These are phyloP conservation scores for Tricholauxania praeusta DNA, from an alignment of 2,888 invertebrate species.

Conservation along the genomic window DNA sequence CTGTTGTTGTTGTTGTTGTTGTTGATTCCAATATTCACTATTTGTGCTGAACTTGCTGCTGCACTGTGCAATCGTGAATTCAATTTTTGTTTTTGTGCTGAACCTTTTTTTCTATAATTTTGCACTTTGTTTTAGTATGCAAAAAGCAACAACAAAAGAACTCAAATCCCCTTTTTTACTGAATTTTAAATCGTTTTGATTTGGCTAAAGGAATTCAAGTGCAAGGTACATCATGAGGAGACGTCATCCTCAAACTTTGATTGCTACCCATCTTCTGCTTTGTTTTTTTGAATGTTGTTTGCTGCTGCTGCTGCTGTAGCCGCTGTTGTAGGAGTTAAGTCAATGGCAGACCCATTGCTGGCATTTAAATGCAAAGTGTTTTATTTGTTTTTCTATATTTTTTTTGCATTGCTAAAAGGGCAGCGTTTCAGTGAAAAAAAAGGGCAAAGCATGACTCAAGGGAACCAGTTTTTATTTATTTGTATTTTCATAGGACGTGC, in stretches of 20 bases:
- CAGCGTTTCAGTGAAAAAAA: conserved; percentile 2
- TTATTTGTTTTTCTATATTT: too few relatives aligned
- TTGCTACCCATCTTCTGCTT: neutral
- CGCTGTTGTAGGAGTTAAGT: neutral
- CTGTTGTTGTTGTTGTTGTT: conserved; percentile 12
- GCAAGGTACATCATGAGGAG: conserved; percentile 26
- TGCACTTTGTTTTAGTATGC: neutral
- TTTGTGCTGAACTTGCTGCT: conserved; percentile 32
- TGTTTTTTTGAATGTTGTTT: neutral
- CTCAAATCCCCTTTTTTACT: neutral
- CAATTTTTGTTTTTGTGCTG: conserved; percentile 11
- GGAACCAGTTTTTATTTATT: conserved; percentile 19
- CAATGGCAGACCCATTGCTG: too few relatives aligned
- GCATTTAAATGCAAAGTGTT: too few relatives aligned
- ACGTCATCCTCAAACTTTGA: neutral
- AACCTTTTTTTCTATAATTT: neutral
- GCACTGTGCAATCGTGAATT: conserved; percentile 33
- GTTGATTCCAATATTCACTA: conserved; percentile 9
- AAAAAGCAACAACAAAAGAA: too few relatives aligned
- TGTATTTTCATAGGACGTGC: neutral
- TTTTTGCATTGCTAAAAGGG: too few relatives aligned
- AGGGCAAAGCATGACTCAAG: conserved; percentile 31
- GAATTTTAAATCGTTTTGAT: conserved; percentile 23
- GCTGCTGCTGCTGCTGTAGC: neutral
- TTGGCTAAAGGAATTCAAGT: conserved; percentile 26